A percentile compares a stretch with the other conserved stretches of the same genome.
These are phyloP conservation scores for Tetranychus urticae DNA, from an alignment of 1,140 invertebrate genomes.

Conservation along the genomic window DNA sequence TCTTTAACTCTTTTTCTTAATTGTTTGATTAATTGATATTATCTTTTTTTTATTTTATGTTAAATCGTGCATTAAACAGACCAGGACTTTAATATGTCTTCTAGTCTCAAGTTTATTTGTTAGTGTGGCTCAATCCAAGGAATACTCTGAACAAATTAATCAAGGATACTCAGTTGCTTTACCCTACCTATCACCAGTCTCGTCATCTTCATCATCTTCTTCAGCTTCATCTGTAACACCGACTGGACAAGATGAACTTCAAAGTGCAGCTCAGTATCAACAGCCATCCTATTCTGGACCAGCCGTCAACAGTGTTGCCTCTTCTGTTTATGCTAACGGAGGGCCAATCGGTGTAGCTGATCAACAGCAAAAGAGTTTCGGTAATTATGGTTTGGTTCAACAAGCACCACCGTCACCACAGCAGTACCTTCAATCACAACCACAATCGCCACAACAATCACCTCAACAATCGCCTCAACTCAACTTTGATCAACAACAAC, in stretches of 20 bases:
- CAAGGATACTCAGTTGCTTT: not conserved
- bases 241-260: not conserved
- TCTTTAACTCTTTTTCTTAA: too few species aligned
- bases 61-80: too few species aligned
- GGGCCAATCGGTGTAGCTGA: too few species aligned
- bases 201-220: not conserved
- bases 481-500: not conserved
- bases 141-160: too few species aligned
- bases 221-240: too few species aligned
- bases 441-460: too few species aligned
- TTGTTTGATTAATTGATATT: too few species aligned
- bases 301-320: not conserved
- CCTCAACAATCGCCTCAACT: not conserved
- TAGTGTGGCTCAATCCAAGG: too few species aligned
- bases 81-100: too few species aligned
- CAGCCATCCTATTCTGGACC: not conserved
- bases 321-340: too few species aligned
- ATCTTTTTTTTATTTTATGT: too few species aligned
- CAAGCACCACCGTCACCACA: not conserved
- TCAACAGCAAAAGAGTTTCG: not conserved
- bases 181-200: not conserved
- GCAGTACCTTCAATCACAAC: not conserved
- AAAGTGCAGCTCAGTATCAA: not conserved
- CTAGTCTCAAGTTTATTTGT: too few species aligned
- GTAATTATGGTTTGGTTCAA: not conserved